Conservation (phyloP, 2,113 vertebrate species). For the Saimiri boliviensis region DNA sequence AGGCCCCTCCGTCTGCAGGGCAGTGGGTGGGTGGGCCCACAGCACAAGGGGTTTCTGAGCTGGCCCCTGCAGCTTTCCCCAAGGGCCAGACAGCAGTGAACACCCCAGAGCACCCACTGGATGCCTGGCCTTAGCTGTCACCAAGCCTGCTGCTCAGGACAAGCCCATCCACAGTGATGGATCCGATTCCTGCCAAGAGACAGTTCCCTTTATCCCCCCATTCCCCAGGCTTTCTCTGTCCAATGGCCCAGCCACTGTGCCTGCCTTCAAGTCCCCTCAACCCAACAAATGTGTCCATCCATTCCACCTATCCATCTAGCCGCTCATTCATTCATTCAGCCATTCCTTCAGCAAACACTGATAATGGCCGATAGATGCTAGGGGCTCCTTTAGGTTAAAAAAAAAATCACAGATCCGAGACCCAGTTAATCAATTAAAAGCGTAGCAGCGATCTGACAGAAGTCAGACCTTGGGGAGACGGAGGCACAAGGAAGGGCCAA, state of each 20-base stretch:
- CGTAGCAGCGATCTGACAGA: neutral
- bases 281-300: neutral
- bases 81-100: neutral
- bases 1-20: constrained; percentile 13
- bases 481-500: neutral
- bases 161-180: accelerated
- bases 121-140: accelerated
- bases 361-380: neutral
- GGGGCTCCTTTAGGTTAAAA: neutral
- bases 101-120: neutral
- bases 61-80: neutral
- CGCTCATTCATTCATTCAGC: neutral
- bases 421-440: neutral
- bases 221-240: neutral
- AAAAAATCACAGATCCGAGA: neutral
- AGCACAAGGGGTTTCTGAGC: neutral
- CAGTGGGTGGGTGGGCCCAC: constrained; percentile 37
- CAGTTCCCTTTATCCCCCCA: neutral
- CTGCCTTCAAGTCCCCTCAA: neutral
- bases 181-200: neutral
- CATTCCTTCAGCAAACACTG: neutral
- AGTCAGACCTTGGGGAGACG: neutral
- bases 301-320: neutral
- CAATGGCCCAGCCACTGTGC: neutral
- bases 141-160: neutral